Evolutionary conservation across 1,140 invertebrate genomes (phyloP).

Genomic region (Pomacea maculata): DNA sequence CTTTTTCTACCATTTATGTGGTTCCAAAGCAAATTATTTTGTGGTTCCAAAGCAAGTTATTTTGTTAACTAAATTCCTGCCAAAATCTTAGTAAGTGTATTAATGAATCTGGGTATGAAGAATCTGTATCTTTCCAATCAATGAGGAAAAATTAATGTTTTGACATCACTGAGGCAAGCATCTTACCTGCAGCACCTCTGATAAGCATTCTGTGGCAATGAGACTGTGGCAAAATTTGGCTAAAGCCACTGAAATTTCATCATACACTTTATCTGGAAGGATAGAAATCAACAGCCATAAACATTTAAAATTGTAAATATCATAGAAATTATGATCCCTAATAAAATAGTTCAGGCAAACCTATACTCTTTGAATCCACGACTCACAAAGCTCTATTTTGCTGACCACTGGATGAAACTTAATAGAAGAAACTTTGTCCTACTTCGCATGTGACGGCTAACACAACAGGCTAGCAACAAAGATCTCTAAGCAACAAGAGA

Average conservation of each 20-base stretch:
- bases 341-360: not conserved
- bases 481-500: too few relatives aligned
- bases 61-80: too few relatives aligned
- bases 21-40: too few relatives aligned
- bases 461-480: too few relatives aligned
- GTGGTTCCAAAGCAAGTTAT: too few relatives aligned
- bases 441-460: too few relatives aligned
- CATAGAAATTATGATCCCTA: not conserved
- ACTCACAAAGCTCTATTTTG: too few relatives aligned
- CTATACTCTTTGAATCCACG: not conserved
- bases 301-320: not conserved
- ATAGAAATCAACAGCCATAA: slow-evolving; percentile 13
- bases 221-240: slow-evolving; percentile 87
- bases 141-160: too few relatives aligned
- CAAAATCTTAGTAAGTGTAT: too few relatives aligned
- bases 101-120: too few relatives aligned
- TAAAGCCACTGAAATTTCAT: slow-evolving; percentile 53
- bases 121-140: too few relatives aligned
- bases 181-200: slow-evolving; percentile 70
- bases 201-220: slow-evolving; percentile 76
- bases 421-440: not conserved
- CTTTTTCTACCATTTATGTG: too few relatives aligned
- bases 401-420: not conserved
- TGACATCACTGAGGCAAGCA: not conserved
- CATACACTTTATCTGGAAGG: slow-evolving; percentile 57